These are phyloP conservation scores for Schizaphis graminum DNA, from an alignment of 2,888 invertebrate species.

Conservation along the genomic window DNA sequence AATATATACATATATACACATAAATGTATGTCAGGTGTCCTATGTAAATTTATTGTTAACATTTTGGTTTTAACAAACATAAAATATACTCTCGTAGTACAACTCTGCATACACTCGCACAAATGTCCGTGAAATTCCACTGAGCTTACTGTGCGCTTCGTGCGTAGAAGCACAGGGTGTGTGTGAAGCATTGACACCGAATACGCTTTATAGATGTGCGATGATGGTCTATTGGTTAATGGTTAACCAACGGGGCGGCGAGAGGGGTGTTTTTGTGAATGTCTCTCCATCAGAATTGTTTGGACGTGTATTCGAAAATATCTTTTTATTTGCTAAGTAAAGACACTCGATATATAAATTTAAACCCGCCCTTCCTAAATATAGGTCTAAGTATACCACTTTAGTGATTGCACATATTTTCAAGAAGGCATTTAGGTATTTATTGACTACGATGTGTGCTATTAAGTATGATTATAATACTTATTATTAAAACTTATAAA, in stretches of 20 bases:
- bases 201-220: not conserved
- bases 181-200: not conserved
- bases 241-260: fast-evolving
- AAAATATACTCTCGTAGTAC: not conserved
- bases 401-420: no score
- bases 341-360: no score
- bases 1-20: not conserved
- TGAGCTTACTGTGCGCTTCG: not conserved
- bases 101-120: not conserved
- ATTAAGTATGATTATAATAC: not conserved
- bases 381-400: not conserved
- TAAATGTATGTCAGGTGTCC: not conserved
- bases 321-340: not conserved
- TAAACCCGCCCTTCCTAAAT: not conserved
- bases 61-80: not conserved
- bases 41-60: not conserved
- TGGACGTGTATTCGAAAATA: not conserved
- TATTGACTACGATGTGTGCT: not conserved
- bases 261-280: not conserved
- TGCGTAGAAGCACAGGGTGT: not conserved
- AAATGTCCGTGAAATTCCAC: not conserved
- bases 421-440: not conserved
- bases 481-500: not conserved
- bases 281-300: not conserved
- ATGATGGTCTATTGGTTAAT: not conserved